Conservation (phyloP, 1,140 invertebrate species). For the Drosophila trapezifrons region DNA sequence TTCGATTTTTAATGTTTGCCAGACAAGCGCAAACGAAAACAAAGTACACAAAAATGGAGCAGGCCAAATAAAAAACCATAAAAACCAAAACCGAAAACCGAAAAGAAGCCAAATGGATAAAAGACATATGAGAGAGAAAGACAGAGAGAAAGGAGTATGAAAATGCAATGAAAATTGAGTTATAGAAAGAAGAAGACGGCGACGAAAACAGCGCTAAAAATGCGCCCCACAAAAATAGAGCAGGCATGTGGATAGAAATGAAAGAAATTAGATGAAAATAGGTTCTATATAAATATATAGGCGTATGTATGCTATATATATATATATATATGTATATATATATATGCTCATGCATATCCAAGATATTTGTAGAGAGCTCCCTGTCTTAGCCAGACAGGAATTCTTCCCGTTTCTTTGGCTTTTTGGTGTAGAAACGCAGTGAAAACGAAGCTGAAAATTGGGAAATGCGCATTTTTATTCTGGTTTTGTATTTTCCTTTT, state of each 20-base stretch:
- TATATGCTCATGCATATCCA: slow-evolving; percentile 44
- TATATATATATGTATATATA: slow-evolving; percentile 52
- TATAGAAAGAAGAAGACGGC: slow-evolving; percentile 56
- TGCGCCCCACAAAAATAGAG: slow-evolving; percentile 72
- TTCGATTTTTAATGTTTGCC: slow-evolving; percentile 43
- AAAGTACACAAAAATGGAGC: slow-evolving; percentile 45
- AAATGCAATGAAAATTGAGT: slow-evolving; percentile 70
- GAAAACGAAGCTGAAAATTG: slow-evolving; percentile 49
- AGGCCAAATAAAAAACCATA: slow-evolving; percentile 36
- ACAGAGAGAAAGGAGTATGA: slow-evolving; percentile 22
- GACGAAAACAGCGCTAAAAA: slow-evolving; percentile 65
- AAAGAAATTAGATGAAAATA: slow-evolving; percentile 80
- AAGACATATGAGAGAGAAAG: slow-evolving; percentile 11
- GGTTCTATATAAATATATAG: slow-evolving; percentile 63
- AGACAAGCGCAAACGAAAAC: slow-evolving; percentile 48
- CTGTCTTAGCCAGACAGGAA: slow-evolving; percentile 69
- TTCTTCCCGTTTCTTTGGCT: slow-evolving; percentile 48
- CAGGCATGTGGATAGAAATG: slow-evolving; percentile 72
- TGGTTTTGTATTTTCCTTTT: slow-evolving; percentile 37
- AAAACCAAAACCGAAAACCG: slow-evolving; percentile 33
- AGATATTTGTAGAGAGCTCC: slow-evolving; percentile 57
- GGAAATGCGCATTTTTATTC: slow-evolving; percentile 42
- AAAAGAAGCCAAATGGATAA: slow-evolving; percentile 39
- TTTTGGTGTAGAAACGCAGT: slow-evolving; percentile 39
- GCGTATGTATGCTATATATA: slow-evolving; percentile 33